Evolutionary conservation across 2,797 vertebrate species (phyloP), one percentile per base, ranked within the genome.

Genomic region (Dallia pectoralis): DNA sequence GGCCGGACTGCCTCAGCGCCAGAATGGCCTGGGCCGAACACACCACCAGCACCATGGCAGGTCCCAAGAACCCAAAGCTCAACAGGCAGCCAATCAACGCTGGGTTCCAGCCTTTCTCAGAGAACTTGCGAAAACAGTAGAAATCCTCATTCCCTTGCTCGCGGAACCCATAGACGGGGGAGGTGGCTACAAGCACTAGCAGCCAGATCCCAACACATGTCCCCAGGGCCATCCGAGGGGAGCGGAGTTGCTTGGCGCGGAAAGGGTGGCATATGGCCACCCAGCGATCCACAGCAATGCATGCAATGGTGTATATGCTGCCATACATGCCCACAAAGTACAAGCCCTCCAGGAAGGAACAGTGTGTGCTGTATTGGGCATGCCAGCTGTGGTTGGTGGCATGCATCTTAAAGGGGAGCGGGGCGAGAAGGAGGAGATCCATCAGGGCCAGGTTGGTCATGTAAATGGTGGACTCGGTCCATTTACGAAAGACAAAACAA

Each of bases 291-390:
- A 94, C 36, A 0, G 95, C 93, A 79, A 98, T 97, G 74, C 92
- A 94, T 85, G 91, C 91, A 25, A 96, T 96, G 27, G 91, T 96
- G 82, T 95, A 96, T 85, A 98, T 91, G 72, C 96, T 96, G 27
- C 93, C 94, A 0, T 98, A 98, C 49, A 91, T 97, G 49, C 95
- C 95, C 48, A 95, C 76, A 0, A 97, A 98, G 79, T 98, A 97
- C 25, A 96, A 77, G 33, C 91, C 91, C 75, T 97, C 91, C 68
- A 94, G 82, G 64, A 93, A 71, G 0, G 92, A 93, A 65, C 97
- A 98, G 27, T 94, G 53, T 0, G 62, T 9, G 0, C 79, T 75
- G 0, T 74, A 74, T 0, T 75, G 0, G 1, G 0, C 0, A 0
- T 29, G 1, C 9, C 89, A 89, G 0, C 0, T 0, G 36, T 85